A percentile compares a stretch with the other conserved stretches of the same genome.
Conservation (phyloP, 2,888 invertebrate species). For the Mycogona germanica region DNA sequence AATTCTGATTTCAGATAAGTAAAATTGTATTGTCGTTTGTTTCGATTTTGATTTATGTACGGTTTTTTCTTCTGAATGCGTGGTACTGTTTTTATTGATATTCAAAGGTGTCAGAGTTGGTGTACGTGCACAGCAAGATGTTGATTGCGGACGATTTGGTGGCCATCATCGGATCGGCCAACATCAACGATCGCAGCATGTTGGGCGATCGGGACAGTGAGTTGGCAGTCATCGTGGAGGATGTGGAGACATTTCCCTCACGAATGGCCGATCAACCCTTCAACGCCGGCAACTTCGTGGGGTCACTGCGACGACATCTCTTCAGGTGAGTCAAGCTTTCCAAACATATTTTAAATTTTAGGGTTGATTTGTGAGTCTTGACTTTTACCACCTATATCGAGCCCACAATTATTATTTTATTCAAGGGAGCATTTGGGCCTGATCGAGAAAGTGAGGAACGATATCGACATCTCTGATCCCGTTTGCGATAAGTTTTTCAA, state of each 20-base stretch:
- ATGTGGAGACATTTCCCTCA: constrained; percentile 52
- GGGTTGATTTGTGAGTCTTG: constrained; percentile 5
- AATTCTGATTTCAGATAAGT: neutral
- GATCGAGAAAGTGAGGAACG: constrained; percentile 38
- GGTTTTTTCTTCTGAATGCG: neutral
- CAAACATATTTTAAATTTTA: neutral
- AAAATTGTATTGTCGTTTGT: too few species aligned
- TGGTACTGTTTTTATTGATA: neutral
- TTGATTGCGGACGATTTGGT: constrained; percentile 85
- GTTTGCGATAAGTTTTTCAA: constrained; percentile 68
- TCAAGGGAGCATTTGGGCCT: constrained; percentile 74
- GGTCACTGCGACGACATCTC: constrained; percentile 65
- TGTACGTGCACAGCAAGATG: constrained; percentile 96
- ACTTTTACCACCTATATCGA: neutral
- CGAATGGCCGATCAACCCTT: constrained; percentile 68
- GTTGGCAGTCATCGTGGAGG: constrained; percentile 72
- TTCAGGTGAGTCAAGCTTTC: constrained; percentile 41
- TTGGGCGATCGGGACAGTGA: constrained; percentile 91
- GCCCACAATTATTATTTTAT: neutral
- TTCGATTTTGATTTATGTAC: neutral
- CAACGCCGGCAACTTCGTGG: constrained; percentile 75
- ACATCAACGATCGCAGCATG: constrained; percentile 94
- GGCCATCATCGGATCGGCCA: constrained; percentile 93
- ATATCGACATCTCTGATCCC: constrained; percentile 59
- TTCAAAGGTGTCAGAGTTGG: constrained; percentile 65